Evolutionary conservation across 2,797 vertebrate species (phyloP).

Genomic region (Notolabrus celidotus): DNA sequence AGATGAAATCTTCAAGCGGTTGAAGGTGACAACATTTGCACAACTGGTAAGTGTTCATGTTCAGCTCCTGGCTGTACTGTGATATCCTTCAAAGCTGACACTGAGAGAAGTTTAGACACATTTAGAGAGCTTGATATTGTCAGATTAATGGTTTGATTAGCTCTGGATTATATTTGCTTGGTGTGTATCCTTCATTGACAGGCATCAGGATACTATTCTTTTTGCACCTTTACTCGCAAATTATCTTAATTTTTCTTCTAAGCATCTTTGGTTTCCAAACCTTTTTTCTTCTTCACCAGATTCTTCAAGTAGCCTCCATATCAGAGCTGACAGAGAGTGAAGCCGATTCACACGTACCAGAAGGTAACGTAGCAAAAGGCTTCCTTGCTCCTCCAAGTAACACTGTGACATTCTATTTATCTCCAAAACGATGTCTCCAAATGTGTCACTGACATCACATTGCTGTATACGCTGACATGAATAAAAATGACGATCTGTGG

Average conservation of each 20-base stretch:
- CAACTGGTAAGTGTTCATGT: constrained; percentile 88
- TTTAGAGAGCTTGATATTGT: constrained; percentile 20
- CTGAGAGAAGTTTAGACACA: not conserved
- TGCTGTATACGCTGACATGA: no score
- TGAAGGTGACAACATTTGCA: constrained; percentile 96
- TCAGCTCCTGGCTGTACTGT: not conserved
- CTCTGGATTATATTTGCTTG: no score
- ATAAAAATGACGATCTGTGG: not conserved
- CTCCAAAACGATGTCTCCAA: not conserved
- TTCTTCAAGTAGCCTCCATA: constrained; percentile 93
- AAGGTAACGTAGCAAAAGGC: constrained; percentile 61
- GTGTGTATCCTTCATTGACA: not conserved
- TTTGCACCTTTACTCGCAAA: not conserved
- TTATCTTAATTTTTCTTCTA: not conserved
- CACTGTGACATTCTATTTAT: no score
- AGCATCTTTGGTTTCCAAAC: not conserved
- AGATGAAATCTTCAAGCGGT: constrained; percentile 95
- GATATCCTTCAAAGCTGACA: not conserved
- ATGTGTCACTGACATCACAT: not conserved
- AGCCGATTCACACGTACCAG: constrained; percentile 63
- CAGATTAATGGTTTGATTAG: not conserved
- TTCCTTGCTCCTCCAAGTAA: no score
- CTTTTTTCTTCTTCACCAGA: constrained; percentile 76
- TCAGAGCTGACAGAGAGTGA: constrained; percentile 85
- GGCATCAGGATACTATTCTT: not conserved